Conservation (phyloP, 2,113 vertebrate genomes). For the Pomatostomus ruficeps region DNA sequence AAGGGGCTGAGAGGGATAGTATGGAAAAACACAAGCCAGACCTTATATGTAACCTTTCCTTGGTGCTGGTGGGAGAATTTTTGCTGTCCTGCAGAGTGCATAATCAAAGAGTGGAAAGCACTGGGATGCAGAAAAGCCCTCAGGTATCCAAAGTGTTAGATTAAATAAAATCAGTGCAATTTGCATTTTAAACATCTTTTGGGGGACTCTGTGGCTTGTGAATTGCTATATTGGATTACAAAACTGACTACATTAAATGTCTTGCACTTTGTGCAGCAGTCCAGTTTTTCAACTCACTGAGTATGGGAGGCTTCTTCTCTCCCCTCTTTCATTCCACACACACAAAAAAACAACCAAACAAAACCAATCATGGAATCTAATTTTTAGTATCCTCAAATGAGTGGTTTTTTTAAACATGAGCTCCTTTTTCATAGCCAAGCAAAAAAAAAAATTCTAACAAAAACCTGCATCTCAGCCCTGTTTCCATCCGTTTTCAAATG, state of each 20-base stretch:
- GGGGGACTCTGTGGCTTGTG: background rate
- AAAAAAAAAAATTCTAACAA: background rate
- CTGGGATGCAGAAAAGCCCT: background rate
- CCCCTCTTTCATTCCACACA: background rate
- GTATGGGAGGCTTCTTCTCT: background rate
- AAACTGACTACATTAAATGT: background rate
- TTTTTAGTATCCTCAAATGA: background rate
- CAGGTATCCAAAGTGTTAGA: background rate
- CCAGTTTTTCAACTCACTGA: background rate
- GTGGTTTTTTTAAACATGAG: background rate
- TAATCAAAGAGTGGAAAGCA: background rate
- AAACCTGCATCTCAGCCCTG: background rate
- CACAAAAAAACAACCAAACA: background rate
- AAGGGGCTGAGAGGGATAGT: background rate
- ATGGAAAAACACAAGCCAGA: background rate
- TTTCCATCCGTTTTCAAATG: background rate
- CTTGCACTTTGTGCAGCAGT: background rate
- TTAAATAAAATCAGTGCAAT: background rate
- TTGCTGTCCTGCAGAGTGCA: background rate
- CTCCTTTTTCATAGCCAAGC: background rate
- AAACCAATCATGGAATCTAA: background rate
- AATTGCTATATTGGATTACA: background rate
- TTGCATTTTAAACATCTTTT: slow-evolving; percentile 40
- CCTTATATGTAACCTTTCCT: background rate
- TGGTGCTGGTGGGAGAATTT: background rate